Evolutionary conservation across 1,140 invertebrate species (phyloP).

Genomic region (Macrocentrus cingulum): DNA sequence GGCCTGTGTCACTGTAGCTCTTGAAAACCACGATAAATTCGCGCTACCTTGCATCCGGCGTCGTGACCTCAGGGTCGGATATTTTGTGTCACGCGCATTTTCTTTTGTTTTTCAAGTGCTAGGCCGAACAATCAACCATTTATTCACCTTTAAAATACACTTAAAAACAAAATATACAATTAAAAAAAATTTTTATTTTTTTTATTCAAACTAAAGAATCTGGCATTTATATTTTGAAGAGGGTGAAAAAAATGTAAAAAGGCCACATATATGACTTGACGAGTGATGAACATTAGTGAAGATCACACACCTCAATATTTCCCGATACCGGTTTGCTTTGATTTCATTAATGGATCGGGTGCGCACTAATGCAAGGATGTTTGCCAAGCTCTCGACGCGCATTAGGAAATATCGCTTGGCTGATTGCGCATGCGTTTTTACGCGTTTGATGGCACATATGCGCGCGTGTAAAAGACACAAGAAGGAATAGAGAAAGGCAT

Average conservation of each 20-base stretch:
- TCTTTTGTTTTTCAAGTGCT: too few relatives aligned
- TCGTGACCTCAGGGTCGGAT: slow-evolving; percentile 8
- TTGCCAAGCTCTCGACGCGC: slow-evolving; percentile 44
- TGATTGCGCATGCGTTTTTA: slow-evolving; percentile 10
- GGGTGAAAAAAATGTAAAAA: too few relatives aligned
- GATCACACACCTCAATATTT: too few relatives aligned
- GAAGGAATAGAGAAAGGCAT: background rate
- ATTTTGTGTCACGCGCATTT: too few relatives aligned
- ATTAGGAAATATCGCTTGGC: slow-evolving; percentile 35
- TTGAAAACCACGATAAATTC: slow-evolving; percentile 23
- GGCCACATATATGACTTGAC: too few relatives aligned
- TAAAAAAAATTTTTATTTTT: too few relatives aligned
- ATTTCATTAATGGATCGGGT: slow-evolving; percentile 49
- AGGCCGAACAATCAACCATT: too few relatives aligned
- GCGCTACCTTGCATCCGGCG: slow-evolving; percentile 17
- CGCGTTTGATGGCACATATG: slow-evolving; percentile 16
- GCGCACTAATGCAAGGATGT: slow-evolving; percentile 44
- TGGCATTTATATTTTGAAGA: too few relatives aligned
- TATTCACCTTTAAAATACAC: too few relatives aligned
- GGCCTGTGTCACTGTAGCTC: slow-evolving; percentile 4
- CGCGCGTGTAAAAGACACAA: background rate
- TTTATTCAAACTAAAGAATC: too few relatives aligned
- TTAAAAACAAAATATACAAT: too few relatives aligned
- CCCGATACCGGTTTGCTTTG: slow-evolving; percentile 37
- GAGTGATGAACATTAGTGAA: too few relatives aligned